These are phyloP conservation scores for Phataginus tricuspis DNA, from an alignment of 2,797 vertebrate species.

Conservation along the genomic window DNA sequence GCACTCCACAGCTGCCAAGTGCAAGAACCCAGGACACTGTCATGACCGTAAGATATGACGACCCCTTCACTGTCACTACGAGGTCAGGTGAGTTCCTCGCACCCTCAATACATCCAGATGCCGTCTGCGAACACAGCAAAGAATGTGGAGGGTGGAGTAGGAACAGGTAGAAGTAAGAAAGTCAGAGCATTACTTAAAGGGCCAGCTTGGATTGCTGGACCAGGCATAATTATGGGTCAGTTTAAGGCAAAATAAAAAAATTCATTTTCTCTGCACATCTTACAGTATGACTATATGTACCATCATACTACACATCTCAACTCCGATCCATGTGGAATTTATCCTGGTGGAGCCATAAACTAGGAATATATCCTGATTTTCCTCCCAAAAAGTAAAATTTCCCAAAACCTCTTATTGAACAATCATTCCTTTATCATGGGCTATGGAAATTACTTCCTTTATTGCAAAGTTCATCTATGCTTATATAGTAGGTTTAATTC, in stretches of 20 bases:
- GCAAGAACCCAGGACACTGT: not conserved
- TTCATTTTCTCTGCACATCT: not conserved
- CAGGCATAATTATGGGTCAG: not conserved
- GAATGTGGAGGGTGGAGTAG: not conserved
- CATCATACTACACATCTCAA: not conserved
- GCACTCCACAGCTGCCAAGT: not conserved
- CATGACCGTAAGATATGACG: not conserved
- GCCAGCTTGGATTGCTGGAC: not conserved
- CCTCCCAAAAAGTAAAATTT: not conserved
- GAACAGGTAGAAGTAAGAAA: not conserved
- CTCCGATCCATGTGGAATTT: not conserved
- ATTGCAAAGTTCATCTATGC: not conserved
- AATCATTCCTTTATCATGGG: not conserved
- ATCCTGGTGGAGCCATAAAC: not conserved
- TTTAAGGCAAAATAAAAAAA: constrained; percentile 11
- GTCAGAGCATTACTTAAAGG: not conserved
- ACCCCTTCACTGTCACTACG: not conserved
- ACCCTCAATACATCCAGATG: not conserved
- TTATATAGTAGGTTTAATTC: not conserved
- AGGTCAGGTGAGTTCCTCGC: not conserved
- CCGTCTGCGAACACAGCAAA: not conserved
- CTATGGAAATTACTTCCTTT: not conserved
- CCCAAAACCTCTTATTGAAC: not conserved
- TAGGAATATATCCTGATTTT: not conserved
- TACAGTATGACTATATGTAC: not conserved